Conservation (phyloP, 1,140 invertebrate genomes). For the Sarcophaga bullata region DNA sequence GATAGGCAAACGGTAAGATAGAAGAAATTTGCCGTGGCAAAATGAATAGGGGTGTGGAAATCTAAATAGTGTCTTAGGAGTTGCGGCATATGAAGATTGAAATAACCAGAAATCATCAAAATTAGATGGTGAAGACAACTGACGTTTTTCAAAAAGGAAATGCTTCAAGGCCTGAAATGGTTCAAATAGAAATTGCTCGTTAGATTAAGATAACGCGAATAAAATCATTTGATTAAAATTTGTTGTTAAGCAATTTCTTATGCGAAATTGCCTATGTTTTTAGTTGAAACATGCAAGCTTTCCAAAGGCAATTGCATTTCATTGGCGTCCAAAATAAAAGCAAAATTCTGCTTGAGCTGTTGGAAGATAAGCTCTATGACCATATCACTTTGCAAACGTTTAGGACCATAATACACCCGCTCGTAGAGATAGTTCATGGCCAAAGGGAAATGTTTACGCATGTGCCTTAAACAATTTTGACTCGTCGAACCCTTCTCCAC, state of each 20-base stretch:
- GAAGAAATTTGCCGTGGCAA: conserved; percentile 56
- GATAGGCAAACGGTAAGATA: conserved; percentile 58
- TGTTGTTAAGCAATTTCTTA: neutral
- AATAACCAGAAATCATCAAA: conserved; percentile 47
- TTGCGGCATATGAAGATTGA: conserved; percentile 56
- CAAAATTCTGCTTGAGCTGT: neutral
- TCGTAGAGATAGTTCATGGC: conserved; percentile 38
- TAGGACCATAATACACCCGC: neutral
- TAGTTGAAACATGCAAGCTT: neutral
- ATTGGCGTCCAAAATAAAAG: neutral
- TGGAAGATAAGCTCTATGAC: conserved; percentile 5
- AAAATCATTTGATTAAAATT: neutral
- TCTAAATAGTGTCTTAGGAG: too few relatives aligned
- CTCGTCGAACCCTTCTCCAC: neutral
- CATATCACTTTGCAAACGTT: neutral
- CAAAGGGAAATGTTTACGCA: conserved; percentile 28
- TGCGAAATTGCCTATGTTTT: conserved; percentile 41
- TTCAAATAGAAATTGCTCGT: conserved; percentile 5
- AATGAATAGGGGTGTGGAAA: conserved; percentile 60
- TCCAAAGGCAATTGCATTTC: conserved; percentile 6
- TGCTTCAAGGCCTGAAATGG: conserved; percentile 29
- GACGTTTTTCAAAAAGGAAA: conserved; percentile 1
- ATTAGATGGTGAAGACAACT: neutral
- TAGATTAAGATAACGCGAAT: neutral
- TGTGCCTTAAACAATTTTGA: conserved; percentile 1